Conservation (phyloP, 2,113 vertebrate species). For the Drymodes brunneopygia region DNA sequence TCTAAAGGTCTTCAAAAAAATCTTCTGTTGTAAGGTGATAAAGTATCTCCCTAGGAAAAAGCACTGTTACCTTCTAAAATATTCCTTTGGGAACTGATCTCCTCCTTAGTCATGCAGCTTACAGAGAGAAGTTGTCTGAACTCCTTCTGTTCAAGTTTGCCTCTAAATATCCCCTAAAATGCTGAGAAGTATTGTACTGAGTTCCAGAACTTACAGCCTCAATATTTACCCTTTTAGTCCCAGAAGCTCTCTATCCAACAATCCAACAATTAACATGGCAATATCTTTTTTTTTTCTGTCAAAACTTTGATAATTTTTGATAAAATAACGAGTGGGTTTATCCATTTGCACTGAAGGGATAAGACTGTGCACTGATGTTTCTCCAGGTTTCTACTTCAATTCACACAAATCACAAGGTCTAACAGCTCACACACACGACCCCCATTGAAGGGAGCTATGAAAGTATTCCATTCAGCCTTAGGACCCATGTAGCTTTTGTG, state of each 20-base stretch:
- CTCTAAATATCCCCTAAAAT: background rate
- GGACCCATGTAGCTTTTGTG: background rate
- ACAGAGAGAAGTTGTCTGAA: background rate
- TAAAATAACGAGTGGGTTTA: background rate
- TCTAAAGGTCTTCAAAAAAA: background rate
- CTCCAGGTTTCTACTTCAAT: background rate
- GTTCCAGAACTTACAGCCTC: fast-evolving
- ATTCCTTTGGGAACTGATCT: background rate
- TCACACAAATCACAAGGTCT: background rate
- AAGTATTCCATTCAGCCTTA: background rate
- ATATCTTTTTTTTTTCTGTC: background rate
- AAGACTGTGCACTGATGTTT: background rate
- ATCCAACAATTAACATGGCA: background rate
- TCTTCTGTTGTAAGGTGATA: background rate
- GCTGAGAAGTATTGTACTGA: background rate
- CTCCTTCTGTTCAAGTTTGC: background rate
- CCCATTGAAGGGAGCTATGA: background rate
- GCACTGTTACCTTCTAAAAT: background rate
- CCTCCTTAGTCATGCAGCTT: background rate
- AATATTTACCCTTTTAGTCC: background rate
- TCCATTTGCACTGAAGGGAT: background rate
- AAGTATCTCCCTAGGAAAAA: background rate
- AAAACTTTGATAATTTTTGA: background rate
- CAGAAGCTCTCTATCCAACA: background rate
- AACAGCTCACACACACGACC: background rate